Evolutionary conservation across 2,797 vertebrate genomes (phyloP).

Genomic region (Uromys caudimaculatus): DNA sequence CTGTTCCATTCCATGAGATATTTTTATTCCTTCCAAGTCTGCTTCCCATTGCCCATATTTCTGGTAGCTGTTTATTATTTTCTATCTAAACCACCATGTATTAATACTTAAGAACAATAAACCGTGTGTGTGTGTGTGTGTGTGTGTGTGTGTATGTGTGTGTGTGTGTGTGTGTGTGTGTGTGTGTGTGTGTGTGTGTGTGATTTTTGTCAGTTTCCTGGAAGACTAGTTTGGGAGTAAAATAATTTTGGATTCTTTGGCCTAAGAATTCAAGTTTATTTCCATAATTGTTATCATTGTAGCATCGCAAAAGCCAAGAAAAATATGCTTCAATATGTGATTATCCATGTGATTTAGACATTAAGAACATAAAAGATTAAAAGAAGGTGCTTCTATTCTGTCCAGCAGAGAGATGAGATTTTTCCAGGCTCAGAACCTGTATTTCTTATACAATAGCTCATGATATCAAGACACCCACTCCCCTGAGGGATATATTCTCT

Average conservation of each 20-base stretch:
- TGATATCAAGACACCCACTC: slow-evolving; percentile 10
- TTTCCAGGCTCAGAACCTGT: background rate
- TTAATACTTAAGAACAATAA: background rate
- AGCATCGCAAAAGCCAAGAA: background rate
- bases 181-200: background rate
- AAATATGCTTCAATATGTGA: background rate
- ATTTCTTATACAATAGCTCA: background rate
- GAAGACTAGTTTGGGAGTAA: slow-evolving; percentile 1
- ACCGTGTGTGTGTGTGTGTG: background rate
- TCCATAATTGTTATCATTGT: background rate
- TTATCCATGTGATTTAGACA: slow-evolving; percentile 23
- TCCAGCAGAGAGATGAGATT: background rate
- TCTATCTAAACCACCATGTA: background rate
- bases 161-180: background rate
- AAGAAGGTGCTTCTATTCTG: background rate
- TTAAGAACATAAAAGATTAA: slow-evolving; percentile 7
- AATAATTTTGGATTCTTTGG: background rate
- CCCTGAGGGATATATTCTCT: background rate
- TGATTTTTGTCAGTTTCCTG: background rate
- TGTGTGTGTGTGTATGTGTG: background rate
- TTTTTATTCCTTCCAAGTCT: slow-evolving; percentile 7
- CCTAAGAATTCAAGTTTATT: slow-evolving; percentile 10
- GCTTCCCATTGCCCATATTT: background rate
- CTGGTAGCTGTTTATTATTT: background rate
- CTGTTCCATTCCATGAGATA: background rate